A percentile compares a stretch with the other conserved stretches of the same genome.
Conservation (phyloP, 2,888 invertebrate genomes). For the Heliconius erato region DNA sequence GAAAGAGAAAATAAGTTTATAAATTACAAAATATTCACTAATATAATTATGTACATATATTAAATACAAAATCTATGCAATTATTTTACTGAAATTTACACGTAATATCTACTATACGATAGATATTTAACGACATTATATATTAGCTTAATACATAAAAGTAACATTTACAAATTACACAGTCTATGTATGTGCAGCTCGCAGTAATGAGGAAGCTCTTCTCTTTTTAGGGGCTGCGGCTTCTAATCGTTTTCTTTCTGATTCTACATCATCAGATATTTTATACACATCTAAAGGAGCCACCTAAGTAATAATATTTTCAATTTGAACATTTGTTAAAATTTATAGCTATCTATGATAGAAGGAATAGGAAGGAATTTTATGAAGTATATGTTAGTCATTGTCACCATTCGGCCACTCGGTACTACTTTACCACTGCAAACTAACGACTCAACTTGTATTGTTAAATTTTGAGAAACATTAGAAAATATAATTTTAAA, state of each 20-base stretch:
- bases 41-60: neutral
- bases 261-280: conserved; percentile 67
- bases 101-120: neutral
- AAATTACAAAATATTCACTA: neutral
- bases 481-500: too few relatives aligned
- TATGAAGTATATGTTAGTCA: neutral
- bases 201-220: conserved; percentile 66
- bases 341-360: neutral
- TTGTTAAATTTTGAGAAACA: too few relatives aligned
- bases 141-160: neutral
- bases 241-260: conserved; percentile 64
- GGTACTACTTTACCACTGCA: neutral
- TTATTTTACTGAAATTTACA: neutral
- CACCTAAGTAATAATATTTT: conserved; percentile 60
- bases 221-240: conserved; percentile 73
- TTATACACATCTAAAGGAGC: conserved; percentile 68
- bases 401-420: too few relatives aligned
- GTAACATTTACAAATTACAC: neutral
- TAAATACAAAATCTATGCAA: neutral
- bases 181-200: conserved; percentile 57
- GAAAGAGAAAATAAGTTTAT: conserved; percentile 51
- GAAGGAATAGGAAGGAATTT: neutral
- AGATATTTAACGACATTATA: neutral
- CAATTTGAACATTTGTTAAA: neutral
- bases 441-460: neutral